Base-by-base conservation (phyloP, 2,888 invertebrate species). In the Panopea generosa region DNA sequence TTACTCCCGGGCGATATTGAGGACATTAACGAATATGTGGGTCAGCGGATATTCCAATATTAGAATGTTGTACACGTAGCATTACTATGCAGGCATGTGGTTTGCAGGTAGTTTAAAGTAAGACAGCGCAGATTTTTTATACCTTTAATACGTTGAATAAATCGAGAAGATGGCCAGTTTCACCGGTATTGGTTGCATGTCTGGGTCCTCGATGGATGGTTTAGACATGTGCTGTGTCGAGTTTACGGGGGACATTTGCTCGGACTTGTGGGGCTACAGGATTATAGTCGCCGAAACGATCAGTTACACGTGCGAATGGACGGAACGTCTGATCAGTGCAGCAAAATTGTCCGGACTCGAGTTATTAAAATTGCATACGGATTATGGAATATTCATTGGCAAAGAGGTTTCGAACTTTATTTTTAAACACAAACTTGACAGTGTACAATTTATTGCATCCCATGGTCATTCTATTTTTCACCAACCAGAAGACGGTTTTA, bases 391-490 rank as follows among this genome's bases (percentile, higher is more conserved):
- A 59, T 87, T 86, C 66, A 52, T 90, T 14, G 91, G 91, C 2
- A 63, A 84, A 55, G 45, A 62, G 18, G 77, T 90, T 11, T 55
- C 77, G 20, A 72, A 80, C 9, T 90, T 89, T 72, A 77, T 87
- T 26, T 72, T 73, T 14, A 71, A 74, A 11, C 72, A 81, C 53
- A 60, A 77, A 14, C 59, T 80, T 4, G 53, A 68, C 2, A 63
- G 65, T 22, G 82, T 86, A 6, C 86, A 88, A 60, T 89, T 90
- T 67, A 85, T 89, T 4, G 83, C 89, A 0, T 87, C 87, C 1
- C 89, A 90, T 77, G 91, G 91, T 14, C 91, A 91, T 67, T 89
- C 90, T 0, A 76, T 90, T 20, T 91, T 91, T 68, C 91, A 91
- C 74, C 87, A 90, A 62, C 91, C 91, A 3, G 82, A 85, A 9